Base-by-base conservation (phyloP, 2,888 invertebrate species). In the Troides helena region DNA sequence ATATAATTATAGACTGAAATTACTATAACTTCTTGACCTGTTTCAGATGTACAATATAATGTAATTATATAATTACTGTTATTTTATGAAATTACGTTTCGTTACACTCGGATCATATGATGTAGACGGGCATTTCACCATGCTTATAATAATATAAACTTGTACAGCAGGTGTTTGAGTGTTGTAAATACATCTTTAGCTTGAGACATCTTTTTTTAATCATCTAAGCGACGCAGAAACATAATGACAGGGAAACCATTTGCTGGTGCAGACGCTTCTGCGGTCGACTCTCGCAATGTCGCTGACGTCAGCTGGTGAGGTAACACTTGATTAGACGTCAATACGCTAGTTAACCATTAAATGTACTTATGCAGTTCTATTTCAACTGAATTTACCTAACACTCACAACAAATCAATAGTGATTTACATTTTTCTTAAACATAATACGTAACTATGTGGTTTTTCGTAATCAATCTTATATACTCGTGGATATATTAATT, bases 351-450 rank as follows among this genome's bases (percentile, higher is more conserved):
- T 63, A 46, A 39, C 58, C 59, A 62, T 59, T 53, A 64, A 67
- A 67, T 67, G 69, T 74, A 70, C 63, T 68, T 68, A 60, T 36
- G 46, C 17, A 36, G 60, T 61, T 23, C 53, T 18, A 23, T 65
- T 62, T 57, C 60, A 65, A 69, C 62, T 57, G 73, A 76, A 74
- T 72, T 78, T 78, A 79, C 67, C 69, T 68, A 65, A 77, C 76
- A 14, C 62, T 69, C 59, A 50, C 62, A 62, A 72, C 74, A 74
- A 78, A 74, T 50, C 18, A 0, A 14, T 50, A 14, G 17, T 5
- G 17, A 50, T 50, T 50, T 46, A 46, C 46, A 46, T 46, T 30
- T 30, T 30, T 39, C 39, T 39, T 39, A 10, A 39, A 39, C 39
- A 39, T 39, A 39, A 10, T 39, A 39, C 39, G 39, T 39, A 39